A percentile compares a stretch with the other conserved stretches of the same genome.
Evolutionary conservation across 2,888 invertebrate genomes (phyloP).

Genomic region (Timema cristinae): DNA sequence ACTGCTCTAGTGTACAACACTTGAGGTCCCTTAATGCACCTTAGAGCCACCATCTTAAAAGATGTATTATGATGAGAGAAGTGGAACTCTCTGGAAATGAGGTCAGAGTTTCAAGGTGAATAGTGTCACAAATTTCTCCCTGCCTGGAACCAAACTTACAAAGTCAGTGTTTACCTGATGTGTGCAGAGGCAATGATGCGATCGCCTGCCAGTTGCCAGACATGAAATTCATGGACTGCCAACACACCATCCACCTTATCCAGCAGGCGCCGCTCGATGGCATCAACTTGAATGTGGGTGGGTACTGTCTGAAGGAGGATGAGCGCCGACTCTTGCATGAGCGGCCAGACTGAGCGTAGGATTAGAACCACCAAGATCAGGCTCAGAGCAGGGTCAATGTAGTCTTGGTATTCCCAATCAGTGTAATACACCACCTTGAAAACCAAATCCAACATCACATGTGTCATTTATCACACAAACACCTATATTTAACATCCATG

Average conservation of each 20-base stretch:
- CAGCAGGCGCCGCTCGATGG: slow-evolving; percentile 79
- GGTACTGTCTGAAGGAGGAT: slow-evolving; percentile 98
- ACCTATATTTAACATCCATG: too few species aligned
- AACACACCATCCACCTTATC: slow-evolving; percentile 91
- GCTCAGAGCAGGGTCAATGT: slow-evolving; percentile 93
- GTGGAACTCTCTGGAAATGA: too few species aligned
- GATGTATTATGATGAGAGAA: too few species aligned
- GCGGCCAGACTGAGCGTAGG: slow-evolving; percentile 84
- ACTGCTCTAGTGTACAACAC: too few species aligned
- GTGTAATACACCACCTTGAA: slow-evolving; percentile 50
- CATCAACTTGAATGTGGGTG: slow-evolving; percentile 93
- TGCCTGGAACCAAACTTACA: too few species aligned
- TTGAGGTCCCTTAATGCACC: too few species aligned
- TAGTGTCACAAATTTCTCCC: too few species aligned
- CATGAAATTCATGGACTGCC: slow-evolving; percentile 96
- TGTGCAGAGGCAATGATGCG: slow-evolving; percentile 96
- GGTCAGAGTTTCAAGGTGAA: too few species aligned
- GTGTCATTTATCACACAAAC: not conserved
- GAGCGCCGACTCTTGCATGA: slow-evolving; percentile 88
- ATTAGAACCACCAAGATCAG: slow-evolving; percentile 84
- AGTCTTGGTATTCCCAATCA: slow-evolving; percentile 57
- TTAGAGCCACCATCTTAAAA: too few species aligned
- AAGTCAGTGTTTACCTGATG: slow-evolving; percentile 73
- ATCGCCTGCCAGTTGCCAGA: slow-evolving; percentile 97
- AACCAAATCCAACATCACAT: slow-evolving; percentile 24